Conservation (phyloP, 2,797 vertebrate species). For the Labroides dimidiatus region DNA sequence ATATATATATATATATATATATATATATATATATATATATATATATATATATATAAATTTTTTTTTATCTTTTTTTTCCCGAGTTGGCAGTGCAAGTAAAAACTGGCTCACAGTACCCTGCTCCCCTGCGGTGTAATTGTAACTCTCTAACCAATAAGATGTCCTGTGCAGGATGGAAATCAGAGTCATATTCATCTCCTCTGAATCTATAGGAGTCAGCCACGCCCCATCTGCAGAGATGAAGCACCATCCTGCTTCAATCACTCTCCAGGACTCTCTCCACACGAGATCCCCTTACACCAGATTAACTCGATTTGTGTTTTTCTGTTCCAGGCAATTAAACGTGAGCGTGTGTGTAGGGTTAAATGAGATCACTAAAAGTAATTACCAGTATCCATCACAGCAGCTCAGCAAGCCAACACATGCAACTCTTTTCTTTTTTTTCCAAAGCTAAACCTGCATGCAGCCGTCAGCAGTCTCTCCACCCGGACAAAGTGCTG, state of each 20-base stretch:
- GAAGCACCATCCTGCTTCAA: constrained; percentile 28
- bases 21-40: too few relatives aligned
- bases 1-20: too few relatives aligned
- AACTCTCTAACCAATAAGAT: not conserved
- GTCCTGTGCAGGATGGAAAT: constrained; percentile 12
- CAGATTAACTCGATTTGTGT: constrained; percentile 71
- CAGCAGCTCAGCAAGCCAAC: constrained; percentile 27
- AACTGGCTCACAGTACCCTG: not conserved
- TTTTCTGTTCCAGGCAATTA: constrained; percentile 72
- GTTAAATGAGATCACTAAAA: constrained; percentile 68
- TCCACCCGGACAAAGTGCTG: not conserved
- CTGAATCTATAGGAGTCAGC: constrained; percentile 26
- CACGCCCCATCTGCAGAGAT: constrained; percentile 50
- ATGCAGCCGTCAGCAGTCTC: constrained; percentile 9
- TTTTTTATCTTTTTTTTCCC: too few relatives aligned
- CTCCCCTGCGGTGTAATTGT: not conserved
- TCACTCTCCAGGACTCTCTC: constrained; percentile 55
- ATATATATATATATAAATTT: too few relatives aligned
- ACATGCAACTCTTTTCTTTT: constrained; percentile 1
- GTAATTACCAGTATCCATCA: constrained; percentile 76
- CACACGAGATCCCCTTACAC: constrained; percentile 55
- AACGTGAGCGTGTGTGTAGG: constrained; percentile 47
- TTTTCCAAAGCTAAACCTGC: constrained; percentile 11
- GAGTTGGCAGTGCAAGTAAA: too few relatives aligned
- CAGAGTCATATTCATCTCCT: constrained; percentile 34